Percentiles rank a stretch among this genome's conserved stretches.
Evolutionary conservation across 2,797 vertebrate species (phyloP).

Genomic region (Danio kyathit): DNA sequence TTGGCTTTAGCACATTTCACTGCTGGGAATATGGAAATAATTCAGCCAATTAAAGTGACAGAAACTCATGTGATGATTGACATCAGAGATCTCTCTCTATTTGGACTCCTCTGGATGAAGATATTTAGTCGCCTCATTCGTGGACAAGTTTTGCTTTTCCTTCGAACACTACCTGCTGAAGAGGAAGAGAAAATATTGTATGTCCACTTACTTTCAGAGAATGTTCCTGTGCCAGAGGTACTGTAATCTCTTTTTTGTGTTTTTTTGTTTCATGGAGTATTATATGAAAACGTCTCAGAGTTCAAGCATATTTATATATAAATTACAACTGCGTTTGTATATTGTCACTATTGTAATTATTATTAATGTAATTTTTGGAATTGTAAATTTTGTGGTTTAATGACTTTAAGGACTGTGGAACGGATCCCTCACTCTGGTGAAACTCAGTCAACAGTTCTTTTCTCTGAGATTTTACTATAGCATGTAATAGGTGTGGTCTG

Average conservation of each 20-base stretch:
- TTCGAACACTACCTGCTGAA: not conserved
- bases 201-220: constrained; percentile 28
- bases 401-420: not conserved
- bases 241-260: not conserved
- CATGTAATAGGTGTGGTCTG: constrained; percentile 2
- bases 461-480: not conserved
- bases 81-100: constrained; percentile 48
- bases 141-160: constrained; percentile 46
- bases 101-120: not conserved
- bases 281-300: too few species aligned
- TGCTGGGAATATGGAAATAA: constrained; percentile 33
- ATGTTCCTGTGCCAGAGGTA: constrained; percentile 40
- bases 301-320: too few species aligned
- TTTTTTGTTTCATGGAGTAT: too few species aligned
- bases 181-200: not conserved
- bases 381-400: not conserved
- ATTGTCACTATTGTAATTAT: too few species aligned
- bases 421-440: not conserved
- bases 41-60: constrained; percentile 38
- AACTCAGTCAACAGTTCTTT: not conserved
- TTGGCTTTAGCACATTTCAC: constrained; percentile 46
- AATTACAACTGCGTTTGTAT: too few species aligned
- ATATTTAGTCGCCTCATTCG: not conserved
- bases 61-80: constrained; percentile 57
- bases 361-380: not conserved